Conservation (phyloP, 2,797 vertebrate genomes). For the Hemibagrus guttatus region DNA sequence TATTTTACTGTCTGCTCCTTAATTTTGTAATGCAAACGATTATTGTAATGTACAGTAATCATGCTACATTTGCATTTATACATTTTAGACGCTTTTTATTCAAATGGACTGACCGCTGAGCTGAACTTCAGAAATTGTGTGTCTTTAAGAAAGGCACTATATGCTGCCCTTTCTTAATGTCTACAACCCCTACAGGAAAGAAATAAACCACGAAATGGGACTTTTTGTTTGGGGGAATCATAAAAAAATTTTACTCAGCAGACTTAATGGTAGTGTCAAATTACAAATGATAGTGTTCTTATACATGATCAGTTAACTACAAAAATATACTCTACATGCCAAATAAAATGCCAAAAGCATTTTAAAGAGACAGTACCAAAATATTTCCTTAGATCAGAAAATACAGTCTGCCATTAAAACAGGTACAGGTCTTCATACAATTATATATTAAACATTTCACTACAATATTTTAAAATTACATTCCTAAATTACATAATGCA, state of each 20-base stretch:
- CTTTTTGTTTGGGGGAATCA: conserved; percentile 62
- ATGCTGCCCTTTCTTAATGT: background rate
- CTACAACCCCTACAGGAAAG: background rate
- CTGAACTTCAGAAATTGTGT: background rate
- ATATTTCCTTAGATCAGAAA: conserved; percentile 75
- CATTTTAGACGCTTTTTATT: background rate
- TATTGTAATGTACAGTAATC: background rate
- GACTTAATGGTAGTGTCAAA: conserved; percentile 74
- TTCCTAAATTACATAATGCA: conserved; percentile 77
- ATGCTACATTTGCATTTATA: background rate
- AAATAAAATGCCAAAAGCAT: conserved; percentile 72
- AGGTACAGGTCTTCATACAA: conserved; percentile 71
- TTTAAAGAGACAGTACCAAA: conserved; percentile 78
- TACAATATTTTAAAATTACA: conserved; percentile 83
- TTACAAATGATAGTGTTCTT: conserved; percentile 72
- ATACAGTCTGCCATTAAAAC: conserved; percentile 71
- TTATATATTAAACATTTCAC: conserved; percentile 83
- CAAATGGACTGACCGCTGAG: background rate
- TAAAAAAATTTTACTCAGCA: conserved; percentile 69
- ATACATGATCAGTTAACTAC: conserved; percentile 75
- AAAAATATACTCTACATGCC: conserved; percentile 81
- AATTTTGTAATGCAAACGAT: background rate
- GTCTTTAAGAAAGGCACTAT: background rate
- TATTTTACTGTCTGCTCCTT: background rate
- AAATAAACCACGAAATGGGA: conserved; percentile 48